Conservation (phyloP, 2,797 vertebrate genomes). For the Hozukius guyotensis region DNA sequence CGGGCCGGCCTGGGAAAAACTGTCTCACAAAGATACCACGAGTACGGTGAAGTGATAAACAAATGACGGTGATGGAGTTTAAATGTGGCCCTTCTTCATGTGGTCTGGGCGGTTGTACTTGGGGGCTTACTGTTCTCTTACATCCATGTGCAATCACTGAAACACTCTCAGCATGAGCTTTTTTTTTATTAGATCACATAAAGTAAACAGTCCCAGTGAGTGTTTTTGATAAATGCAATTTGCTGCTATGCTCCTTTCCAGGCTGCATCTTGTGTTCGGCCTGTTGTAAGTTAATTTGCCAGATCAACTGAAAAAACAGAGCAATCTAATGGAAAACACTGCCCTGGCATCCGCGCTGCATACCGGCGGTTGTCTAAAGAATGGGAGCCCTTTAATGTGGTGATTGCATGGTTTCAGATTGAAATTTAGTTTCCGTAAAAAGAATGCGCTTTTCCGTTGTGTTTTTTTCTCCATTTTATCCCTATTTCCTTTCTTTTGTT, state of each 20-base stretch:
- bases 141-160: constrained; percentile 76
- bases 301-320: constrained; percentile 84
- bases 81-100: constrained; percentile 74
- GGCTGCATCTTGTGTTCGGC: constrained; percentile 82
- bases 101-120: constrained; percentile 62
- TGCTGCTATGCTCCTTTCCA: constrained; percentile 83
- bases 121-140: constrained; percentile 68
- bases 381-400: constrained; percentile 84
- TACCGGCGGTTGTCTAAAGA: constrained; percentile 81
- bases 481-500: constrained; percentile 77
- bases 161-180: constrained; percentile 72
- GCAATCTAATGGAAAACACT: constrained; percentile 85
- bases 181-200: constrained; percentile 80
- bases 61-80: constrained; percentile 74
- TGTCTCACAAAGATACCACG: constrained; percentile 65
- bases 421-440: constrained; percentile 82
- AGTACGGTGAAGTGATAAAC: constrained; percentile 70
- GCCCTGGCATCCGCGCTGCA: constrained; percentile 77
- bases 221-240: constrained; percentile 86
- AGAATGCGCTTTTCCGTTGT: constrained; percentile 76
- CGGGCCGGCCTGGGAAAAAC: constrained; percentile 58
- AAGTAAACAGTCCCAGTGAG: constrained; percentile 81
- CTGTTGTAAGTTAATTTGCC: constrained; percentile 87
- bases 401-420: constrained; percentile 81
- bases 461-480: constrained; percentile 68